Base-by-base conservation (phyloP, 1,140 invertebrate species). In the Conus betulinus region DNA sequence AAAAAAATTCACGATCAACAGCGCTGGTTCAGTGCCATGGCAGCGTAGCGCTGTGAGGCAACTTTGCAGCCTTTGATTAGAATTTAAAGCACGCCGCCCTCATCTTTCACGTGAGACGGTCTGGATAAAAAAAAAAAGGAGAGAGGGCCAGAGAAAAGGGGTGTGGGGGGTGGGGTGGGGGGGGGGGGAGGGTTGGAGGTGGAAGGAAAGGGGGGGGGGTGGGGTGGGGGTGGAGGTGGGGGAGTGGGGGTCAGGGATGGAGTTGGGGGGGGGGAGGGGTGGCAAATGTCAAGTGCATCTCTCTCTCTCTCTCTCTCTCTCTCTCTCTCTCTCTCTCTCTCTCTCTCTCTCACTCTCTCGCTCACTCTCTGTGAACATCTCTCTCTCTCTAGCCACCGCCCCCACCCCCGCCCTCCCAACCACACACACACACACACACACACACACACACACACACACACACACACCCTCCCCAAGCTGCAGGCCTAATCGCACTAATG, bases 401-500 rank as follows among this genome's bases (percentile, higher is more conserved):
- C 4, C 15, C 8, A 0, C 57, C 57, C 57, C 57, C 57, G 0
- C 57, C 57, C 57, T 5, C 8, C 67, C 6, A 20, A 71, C 67
- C 20, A 63, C 60, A 63, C 60, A 63, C 10, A 63, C 71, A 8
- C 71, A 60, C 20, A 63, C 60, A 63, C 60, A 63, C 20, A 63
- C 60, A 63, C 60, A 63, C 20, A 63, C 60, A 63, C 60, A 63
- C 20, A 63, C 60, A 63, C 60, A 63, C 20, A 63, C 60, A 63
- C 60, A 63, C 10, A 63, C 71, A 8, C 71, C 13, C 8, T n/a
- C n/a, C 81, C 52, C 11, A 83, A 25, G 53, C 52, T n/a, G 6
- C n/a, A 5, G 53, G 13, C 15, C 23, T 67, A 84, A 84, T 84
- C 57, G 53, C 27, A 23, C 82, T 84, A 84, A 84, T 84, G 82